These are phyloP conservation scores for Leptopterna dolabrata DNA, from an alignment of 2,888 invertebrate genomes.

Conservation along the genomic window DNA sequence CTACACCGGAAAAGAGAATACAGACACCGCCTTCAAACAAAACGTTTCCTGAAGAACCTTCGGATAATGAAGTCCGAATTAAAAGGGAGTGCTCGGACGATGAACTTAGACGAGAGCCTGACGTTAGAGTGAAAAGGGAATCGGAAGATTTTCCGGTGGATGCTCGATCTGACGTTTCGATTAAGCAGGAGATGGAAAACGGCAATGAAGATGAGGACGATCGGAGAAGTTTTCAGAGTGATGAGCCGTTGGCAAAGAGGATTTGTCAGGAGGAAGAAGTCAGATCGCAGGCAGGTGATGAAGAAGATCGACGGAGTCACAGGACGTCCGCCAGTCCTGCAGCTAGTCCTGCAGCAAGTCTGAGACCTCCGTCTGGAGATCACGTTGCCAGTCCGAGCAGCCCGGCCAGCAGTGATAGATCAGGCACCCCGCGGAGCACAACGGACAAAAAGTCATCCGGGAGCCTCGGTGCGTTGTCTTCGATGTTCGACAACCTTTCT, in stretches of 20 bases:
- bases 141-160: constrained; percentile 68
- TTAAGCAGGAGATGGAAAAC: constrained; percentile 63
- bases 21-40: constrained; percentile 72
- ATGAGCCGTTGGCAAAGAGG: constrained; percentile 59
- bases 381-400: constrained; percentile 73
- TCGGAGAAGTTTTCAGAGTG: constrained; percentile 63
- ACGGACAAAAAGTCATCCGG: constrained; percentile 71
- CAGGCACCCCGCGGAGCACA: constrained; percentile 78
- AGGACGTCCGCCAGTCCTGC: constrained; percentile 60
- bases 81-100: constrained; percentile 71
- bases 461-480: constrained; percentile 85
- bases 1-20: constrained; percentile 77
- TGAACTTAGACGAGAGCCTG: constrained; percentile 65
- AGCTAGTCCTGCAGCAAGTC: constrained; percentile 58
- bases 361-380: constrained; percentile 55
- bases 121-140: constrained; percentile 75
- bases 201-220: constrained; percentile 68
- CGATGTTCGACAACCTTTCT: constrained; percentile 89
- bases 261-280: constrained; percentile 56
- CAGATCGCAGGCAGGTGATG: constrained; percentile 58
- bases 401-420: constrained; percentile 80
- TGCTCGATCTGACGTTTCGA: constrained; percentile 68
- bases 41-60: constrained; percentile 68
- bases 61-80: constrained; percentile 70
- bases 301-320: constrained; percentile 61